Percentiles rank a stretch among this genome's conserved stretches.
These are phyloP conservation scores for Liasis olivaceus DNA, from an alignment of 2,797 vertebrate genomes.

Conservation along the genomic window DNA sequence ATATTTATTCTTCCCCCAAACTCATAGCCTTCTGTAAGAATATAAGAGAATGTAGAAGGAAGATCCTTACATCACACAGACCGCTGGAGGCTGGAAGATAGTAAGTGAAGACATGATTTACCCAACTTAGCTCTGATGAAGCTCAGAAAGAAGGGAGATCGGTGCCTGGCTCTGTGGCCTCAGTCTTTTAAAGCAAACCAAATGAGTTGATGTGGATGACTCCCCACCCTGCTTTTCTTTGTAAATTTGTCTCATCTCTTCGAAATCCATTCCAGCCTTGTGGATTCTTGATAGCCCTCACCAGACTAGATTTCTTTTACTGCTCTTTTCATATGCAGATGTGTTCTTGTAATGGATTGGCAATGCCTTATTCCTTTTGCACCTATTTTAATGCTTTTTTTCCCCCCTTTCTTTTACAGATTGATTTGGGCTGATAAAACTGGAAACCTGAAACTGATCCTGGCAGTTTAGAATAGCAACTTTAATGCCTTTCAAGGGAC, in stretches of 20 bases:
- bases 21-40: neutral
- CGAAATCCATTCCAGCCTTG: constrained; percentile 23
- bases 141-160: neutral
- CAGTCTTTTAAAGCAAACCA: neutral
- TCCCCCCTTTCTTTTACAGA: constrained; percentile 31
- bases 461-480: constrained; percentile 66
- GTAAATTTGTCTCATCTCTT: constrained; percentile 4
- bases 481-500: constrained; percentile 59
- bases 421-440: constrained; percentile 67
- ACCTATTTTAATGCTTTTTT: constrained; percentile 66
- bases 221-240: neutral
- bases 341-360: constrained; percentile 66
- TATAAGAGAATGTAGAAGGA: neutral
- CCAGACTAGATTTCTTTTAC: constrained; percentile 61
- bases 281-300: constrained; percentile 18
- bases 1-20: neutral
- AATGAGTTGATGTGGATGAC: neutral
- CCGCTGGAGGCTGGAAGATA: neutral
- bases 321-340: constrained; percentile 18
- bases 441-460: constrained; percentile 69
- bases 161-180: neutral
- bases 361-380: constrained; percentile 69
- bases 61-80: neutral
- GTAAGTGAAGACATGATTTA: neutral
- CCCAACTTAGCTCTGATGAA: neutral